A percentile compares a stretch with the other conserved stretches of the same genome.
Conservation (phyloP, 2,113 vertebrate genomes). For the Ptychochromis oligacanthus region DNA sequence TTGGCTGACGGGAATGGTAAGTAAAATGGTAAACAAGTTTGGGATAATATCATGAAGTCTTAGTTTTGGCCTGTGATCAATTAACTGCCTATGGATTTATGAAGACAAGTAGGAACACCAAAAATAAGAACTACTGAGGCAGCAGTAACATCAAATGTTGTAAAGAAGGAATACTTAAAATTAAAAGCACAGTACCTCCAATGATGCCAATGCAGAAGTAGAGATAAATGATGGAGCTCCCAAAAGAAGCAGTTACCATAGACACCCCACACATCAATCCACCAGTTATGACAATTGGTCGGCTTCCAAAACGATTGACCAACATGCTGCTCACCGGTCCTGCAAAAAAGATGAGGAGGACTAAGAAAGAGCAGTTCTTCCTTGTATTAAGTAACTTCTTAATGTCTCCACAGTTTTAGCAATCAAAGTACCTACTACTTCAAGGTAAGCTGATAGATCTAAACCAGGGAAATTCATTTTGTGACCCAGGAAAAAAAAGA, state of each 20-base stretch:
- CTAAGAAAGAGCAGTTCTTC: background rate
- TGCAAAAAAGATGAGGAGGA: slow-evolving; percentile 38
- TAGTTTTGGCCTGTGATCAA: background rate
- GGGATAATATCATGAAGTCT: background rate
- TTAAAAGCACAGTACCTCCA: slow-evolving; percentile 76
- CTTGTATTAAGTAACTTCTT: background rate
- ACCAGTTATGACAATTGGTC: slow-evolving; percentile 83
- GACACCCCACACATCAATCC: slow-evolving; percentile 81
- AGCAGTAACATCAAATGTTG: background rate
- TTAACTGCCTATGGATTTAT: background rate
- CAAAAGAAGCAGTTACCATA: slow-evolving; percentile 83
- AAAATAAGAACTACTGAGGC: background rate
- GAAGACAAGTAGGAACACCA: background rate
- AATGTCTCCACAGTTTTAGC: background rate
- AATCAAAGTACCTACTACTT: background rate
- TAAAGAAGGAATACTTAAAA: background rate
- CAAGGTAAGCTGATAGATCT: background rate
- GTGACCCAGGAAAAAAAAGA: background rate
- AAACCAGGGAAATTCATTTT: background rate
- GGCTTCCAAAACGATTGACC: slow-evolving; percentile 84
- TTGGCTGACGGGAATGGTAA: background rate
- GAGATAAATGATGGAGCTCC: slow-evolving; percentile 82
- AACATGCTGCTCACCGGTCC: slow-evolving; percentile 84
- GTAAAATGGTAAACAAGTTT: slow-evolving; percentile 16
- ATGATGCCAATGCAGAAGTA: slow-evolving; percentile 84